phyloP scores from a whole-genome alignment of 2,113 vertebrate species.

The Ahaetulla prasina region DNA sequence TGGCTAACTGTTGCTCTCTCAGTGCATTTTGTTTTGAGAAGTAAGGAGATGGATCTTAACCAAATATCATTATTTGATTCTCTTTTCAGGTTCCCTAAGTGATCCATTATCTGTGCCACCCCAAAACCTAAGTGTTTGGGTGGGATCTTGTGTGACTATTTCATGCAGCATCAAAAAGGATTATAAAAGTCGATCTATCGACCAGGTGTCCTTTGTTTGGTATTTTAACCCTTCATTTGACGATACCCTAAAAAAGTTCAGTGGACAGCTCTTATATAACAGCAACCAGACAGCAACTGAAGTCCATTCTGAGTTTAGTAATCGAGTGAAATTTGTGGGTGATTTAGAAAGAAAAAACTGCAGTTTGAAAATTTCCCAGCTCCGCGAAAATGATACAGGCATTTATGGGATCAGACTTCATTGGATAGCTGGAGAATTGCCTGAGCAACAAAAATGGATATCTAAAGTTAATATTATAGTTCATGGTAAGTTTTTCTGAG shows the following conservation, averaged over 20 bases:
- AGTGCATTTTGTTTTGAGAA: not conserved
- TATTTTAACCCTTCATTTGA: not conserved
- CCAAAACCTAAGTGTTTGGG: not conserved
- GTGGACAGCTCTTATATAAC: not conserved
- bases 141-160: not conserved
- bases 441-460: accelerated
- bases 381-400: not conserved
- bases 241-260: accelerated
- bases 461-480: accelerated
- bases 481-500: not conserved
- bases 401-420: not conserved
- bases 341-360: not conserved
- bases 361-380: slow-evolving; percentile 1
- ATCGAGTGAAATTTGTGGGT: not conserved
- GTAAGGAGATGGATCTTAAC: not conserved
- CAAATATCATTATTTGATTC: not conserved
- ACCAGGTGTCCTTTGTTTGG: not conserved
- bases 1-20: not conserved
- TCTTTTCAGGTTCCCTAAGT: not conserved
- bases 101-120: not conserved
- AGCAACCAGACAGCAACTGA: accelerated
- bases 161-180: not conserved
- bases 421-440: accelerated
- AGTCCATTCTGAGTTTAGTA: not conserved
- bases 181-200: accelerated